A percentile compares a stretch with the other conserved stretches of the same genome.
Evolutionary conservation across 2,797 vertebrate species (phyloP).

Genomic region (Ctenopoma kingsleyae): DNA sequence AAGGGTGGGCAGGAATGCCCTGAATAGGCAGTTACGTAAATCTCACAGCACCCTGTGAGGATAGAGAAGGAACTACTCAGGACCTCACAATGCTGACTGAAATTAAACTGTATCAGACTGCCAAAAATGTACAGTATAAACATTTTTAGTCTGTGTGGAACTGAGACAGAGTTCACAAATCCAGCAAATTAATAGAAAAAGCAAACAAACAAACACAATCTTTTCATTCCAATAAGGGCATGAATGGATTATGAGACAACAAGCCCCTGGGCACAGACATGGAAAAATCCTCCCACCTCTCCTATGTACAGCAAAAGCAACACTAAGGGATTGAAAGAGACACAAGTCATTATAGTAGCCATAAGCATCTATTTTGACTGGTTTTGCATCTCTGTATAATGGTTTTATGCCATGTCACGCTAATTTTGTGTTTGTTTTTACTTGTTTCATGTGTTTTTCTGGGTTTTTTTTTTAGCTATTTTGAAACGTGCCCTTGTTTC

Average conservation of each 20-base stretch:
- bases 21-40: conserved; percentile 83
- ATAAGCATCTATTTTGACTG: background rate
- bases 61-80: conserved; percentile 54
- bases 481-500: too few species aligned
- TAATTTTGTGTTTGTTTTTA: background rate
- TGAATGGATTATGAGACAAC: conserved; percentile 2
- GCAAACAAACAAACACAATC: background rate
- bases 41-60: conserved; percentile 67
- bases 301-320: background rate
- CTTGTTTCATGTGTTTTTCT: background rate
- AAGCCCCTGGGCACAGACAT: background rate
- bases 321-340: background rate
- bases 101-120: conserved; percentile 22
- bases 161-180: conserved; percentile 9
- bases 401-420: background rate
- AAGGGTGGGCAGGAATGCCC: conserved; percentile 79
- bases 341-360: background rate
- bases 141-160: background rate
- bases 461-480: too few species aligned
- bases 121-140: conserved; percentile 7
- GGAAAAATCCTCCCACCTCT: background rate
- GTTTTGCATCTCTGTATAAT: background rate
- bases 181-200: background rate
- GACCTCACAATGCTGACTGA: conserved; percentile 47
- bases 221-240: background rate